A percentile compares a stretch with the other conserved stretches of the same genome.
These are phyloP conservation scores for Capromys pilorides DNA, from an alignment of 2,797 vertebrate species.

Conservation along the genomic window DNA sequence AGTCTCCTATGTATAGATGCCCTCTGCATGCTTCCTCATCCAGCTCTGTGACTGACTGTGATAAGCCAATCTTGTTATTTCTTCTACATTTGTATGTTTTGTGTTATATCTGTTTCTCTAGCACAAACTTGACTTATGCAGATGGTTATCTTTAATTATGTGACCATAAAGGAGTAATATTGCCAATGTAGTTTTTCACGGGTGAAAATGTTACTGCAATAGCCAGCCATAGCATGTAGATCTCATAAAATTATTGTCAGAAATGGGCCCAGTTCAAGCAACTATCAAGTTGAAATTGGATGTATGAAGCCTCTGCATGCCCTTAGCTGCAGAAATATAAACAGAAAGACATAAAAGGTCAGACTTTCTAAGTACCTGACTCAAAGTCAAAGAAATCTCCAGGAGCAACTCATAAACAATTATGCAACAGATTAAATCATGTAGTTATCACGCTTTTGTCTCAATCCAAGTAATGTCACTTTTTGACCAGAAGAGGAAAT, in stretches of 20 bases:
- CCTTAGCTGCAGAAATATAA: conserved; percentile 54
- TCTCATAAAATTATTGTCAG: conserved; percentile 59
- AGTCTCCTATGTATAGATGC: too few relatives aligned
- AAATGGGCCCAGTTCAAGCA: conserved; percentile 49
- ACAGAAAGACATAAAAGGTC: conserved; percentile 50
- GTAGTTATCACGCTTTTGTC: neutral
- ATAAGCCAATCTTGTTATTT: too few relatives aligned
- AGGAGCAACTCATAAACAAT: conserved; percentile 54
- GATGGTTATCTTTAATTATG: neutral
- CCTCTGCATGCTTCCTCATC: too few relatives aligned
- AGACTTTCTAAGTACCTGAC: conserved; percentile 43
- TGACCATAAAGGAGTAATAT: neutral
- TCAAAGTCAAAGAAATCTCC: conserved; percentile 47
- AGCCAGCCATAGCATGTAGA: conserved; percentile 47
- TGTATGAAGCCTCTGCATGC: conserved; percentile 34
- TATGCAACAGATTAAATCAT: neutral
- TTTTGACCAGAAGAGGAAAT: conserved; percentile 16
- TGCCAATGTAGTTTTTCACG: conserved; percentile 25
- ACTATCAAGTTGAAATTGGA: conserved; percentile 47
- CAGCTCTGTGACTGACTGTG: too few relatives aligned
- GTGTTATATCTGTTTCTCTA: too few relatives aligned
- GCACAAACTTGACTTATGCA: neutral
- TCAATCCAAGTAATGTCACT: neutral
- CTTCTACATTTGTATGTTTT: too few relatives aligned
- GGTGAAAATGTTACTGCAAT: conserved; percentile 38